These are phyloP conservation scores for Antennarius striatus DNA, from an alignment of 2,113 vertebrate species.

Conservation along the genomic window DNA sequence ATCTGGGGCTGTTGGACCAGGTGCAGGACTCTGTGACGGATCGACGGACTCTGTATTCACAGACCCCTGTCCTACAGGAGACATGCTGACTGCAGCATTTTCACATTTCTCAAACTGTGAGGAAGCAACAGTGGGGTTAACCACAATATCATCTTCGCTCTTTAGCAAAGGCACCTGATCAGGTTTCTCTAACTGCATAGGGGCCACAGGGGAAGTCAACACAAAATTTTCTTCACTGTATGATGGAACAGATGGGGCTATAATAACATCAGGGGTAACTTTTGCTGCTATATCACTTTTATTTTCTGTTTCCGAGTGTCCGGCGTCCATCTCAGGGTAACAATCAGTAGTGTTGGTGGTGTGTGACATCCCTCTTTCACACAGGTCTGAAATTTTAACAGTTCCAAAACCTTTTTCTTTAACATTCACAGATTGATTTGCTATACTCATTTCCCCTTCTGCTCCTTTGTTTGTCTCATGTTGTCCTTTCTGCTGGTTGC, in stretches of 20 bases:
- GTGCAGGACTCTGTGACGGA: constrained; percentile 19
- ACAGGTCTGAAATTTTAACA: constrained; percentile 9
- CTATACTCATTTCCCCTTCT: constrained; percentile 22
- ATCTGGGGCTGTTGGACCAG: constrained; percentile 18
- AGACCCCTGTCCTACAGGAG: constrained; percentile 21
- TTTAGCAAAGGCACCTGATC: constrained; percentile 16
- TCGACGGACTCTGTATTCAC: constrained; percentile 24
- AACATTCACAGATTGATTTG: constrained; percentile 29
- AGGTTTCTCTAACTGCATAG: constrained; percentile 14
- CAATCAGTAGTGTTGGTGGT: constrained; percentile 17
- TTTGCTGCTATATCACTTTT: constrained; percentile 3
- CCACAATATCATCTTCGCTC: constrained; percentile 1
- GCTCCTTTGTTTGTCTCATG: constrained; percentile 36
- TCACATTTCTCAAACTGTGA: constrained; percentile 10
- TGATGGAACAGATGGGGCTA: constrained; percentile 12
- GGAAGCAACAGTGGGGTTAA: neutral
- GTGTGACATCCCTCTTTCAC: constrained; percentile 14
- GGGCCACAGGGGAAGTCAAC: neutral
- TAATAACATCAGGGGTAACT: constrained; percentile 1
- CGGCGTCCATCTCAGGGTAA: constrained; percentile 6
- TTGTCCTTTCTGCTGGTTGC: constrained; percentile 32
- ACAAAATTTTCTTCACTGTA: constrained; percentile 11
- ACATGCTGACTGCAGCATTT: neutral
- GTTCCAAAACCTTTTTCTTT: constrained; percentile 16
- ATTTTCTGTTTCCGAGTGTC: constrained; percentile 21